Percentiles rank a stretch among this genome's conserved stretches.
Evolutionary conservation across 1,140 invertebrate species (phyloP).

Genomic region (Zaprionus ornatus): DNA sequence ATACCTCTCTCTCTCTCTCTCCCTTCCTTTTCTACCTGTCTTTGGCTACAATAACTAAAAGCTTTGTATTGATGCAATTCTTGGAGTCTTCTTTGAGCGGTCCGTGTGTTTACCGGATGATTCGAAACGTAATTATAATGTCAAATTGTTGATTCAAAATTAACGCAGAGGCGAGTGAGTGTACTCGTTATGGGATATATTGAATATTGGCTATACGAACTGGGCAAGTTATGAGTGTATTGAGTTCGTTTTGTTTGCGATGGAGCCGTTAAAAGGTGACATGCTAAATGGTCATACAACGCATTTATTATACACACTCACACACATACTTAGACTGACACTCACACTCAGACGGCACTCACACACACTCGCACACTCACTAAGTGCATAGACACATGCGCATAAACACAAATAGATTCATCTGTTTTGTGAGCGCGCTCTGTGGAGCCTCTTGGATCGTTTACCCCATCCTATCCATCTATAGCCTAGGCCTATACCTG

Average conservation of each 20-base stretch:
- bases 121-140: slow-evolving; percentile 81
- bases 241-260: slow-evolving; percentile 61
- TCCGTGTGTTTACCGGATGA: slow-evolving; percentile 59
- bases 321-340: slow-evolving; percentile 26
- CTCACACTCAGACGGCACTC: slow-evolving; percentile 57
- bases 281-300: slow-evolving; percentile 79
- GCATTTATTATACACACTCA: slow-evolving; percentile 60
- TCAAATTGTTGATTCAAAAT: slow-evolving; percentile 77
- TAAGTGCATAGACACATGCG: slow-evolving; percentile 44
- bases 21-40: not conserved
- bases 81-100: slow-evolving; percentile 36
- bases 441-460: slow-evolving; percentile 11
- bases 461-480: slow-evolving; percentile 3
- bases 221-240: slow-evolving; percentile 16
- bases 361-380: slow-evolving; percentile 32
- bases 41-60: slow-evolving; percentile 30
- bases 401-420: slow-evolving; percentile 81
- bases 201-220: not conserved
- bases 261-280: slow-evolving; percentile 80
- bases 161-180: slow-evolving; percentile 38
- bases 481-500: slow-evolving; percentile 4
- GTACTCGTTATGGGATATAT: slow-evolving; percentile 3
- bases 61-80: slow-evolving; percentile 48
- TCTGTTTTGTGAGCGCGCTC: slow-evolving; percentile 54
- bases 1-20: not conserved